Percentiles rank a stretch among this genome's conserved stretches.
phyloP scores from a whole-genome alignment of 2,888 invertebrate species.

The Pollenia amentaria region DNA sequence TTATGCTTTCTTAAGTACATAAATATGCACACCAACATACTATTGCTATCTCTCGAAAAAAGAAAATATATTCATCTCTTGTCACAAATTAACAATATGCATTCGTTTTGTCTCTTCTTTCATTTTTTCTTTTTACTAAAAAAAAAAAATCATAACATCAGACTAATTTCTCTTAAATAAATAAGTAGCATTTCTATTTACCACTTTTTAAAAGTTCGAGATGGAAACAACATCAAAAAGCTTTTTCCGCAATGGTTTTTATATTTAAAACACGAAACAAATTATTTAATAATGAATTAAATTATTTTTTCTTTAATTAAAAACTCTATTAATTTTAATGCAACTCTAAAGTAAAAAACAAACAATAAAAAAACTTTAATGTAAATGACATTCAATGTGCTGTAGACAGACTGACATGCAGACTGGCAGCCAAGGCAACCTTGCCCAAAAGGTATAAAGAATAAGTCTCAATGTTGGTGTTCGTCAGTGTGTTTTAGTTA shows the following conservation, averaged over 20 bases:
- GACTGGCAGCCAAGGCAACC: conserved; percentile 42
- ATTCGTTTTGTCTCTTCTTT: conserved; percentile 14
- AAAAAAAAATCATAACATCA: conserved; percentile 21
- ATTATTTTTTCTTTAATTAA: conserved; percentile 61
- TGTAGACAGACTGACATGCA: neutral
- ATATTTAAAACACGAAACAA: conserved; percentile 8
- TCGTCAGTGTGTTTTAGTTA: neutral
- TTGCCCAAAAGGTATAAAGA: conserved; percentile 43
- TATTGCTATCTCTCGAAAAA: neutral
- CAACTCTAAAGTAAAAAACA: conserved; percentile 42
- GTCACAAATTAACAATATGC: conserved; percentile 45
- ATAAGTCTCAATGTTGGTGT: no score
- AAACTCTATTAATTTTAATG: conserved; percentile 69
- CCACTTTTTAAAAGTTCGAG: neutral
- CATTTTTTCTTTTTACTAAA: conserved; percentile 6
- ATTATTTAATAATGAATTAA: conserved; percentile 59
- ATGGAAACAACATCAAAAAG: conserved; percentile 54
- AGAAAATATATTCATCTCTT: neutral
- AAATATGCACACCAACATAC: neutral
- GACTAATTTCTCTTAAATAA: conserved; percentile 23
- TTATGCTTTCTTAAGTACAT: neutral
- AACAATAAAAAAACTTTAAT: conserved; percentile 61
- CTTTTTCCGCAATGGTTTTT: conserved; percentile 49
- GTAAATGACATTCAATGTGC: conserved; percentile 64
- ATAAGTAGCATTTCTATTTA: neutral